Evolutionary conservation across 1,140 invertebrate species (phyloP), one percentile per base, ranked within the genome.

Genomic region (Atta cephalotes): DNA sequence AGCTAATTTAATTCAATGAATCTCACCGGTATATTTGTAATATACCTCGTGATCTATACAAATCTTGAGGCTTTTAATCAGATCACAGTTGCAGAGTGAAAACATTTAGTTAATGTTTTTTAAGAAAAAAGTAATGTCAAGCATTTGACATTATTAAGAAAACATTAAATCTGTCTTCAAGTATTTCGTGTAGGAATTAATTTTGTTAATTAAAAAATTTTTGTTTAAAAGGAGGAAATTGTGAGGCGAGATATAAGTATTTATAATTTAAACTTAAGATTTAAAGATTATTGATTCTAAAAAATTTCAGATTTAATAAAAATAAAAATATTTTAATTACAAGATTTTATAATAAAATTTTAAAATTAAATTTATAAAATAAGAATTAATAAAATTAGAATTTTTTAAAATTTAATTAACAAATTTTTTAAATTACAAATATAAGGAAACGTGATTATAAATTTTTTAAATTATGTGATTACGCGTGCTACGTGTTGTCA

Each of bases 1-100:
- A n/a, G 18, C 25, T 58, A 39, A 74, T 58, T 74, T 58, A n/a
- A 58, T 3, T 35, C 53, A 18, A 21, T 5, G 5, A 51, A 10
- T 58, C 12, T 9, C 14, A 58, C 53, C 5, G n/a, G 2, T n/a
- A n/a, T n/a, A n/a, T 45, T 74, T 39, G 53, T 18, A 21, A 51
- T 12, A 16, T 28, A 12, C 6, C 16, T 56, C 18, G 39, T 0
- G 65, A 45, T 68, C 35, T 39, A 39, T 10, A 51, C 53, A 0
- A n/a, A 45, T 68, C 70, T 18, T 12, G 71, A 21, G 18, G 18
- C 35, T 31, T 31, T 62, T 60, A 76, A 62, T 76, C 35, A 62
- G 21, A 60, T 76, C 56, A 58, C 28, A 31, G 18, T 3, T 56
- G 28, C 7, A 72, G 28, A n/a, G 3, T n/a, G 39, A 21, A 68